These are phyloP conservation scores for Drosophila villosipedis DNA, from an alignment of 2,888 invertebrate genomes.

Conservation along the genomic window DNA sequence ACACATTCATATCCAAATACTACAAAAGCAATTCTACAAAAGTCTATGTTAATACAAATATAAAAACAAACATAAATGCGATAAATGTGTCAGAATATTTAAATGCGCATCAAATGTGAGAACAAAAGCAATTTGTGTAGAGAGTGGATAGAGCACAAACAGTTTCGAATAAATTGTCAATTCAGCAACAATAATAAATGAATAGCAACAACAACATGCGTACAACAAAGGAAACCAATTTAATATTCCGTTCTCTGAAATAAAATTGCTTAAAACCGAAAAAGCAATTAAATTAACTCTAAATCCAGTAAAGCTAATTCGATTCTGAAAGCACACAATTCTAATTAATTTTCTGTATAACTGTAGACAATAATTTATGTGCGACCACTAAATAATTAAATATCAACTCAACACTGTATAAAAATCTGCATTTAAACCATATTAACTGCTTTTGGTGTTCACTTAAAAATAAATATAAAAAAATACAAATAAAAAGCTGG, in stretches of 20 bases:
- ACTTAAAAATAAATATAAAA: neutral
- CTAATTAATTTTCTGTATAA: neutral
- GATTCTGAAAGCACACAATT: neutral
- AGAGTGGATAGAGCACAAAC: neutral
- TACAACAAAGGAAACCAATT: neutral
- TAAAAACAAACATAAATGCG: constrained; percentile 11
- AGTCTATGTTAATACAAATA: neutral
- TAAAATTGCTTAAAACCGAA: neutral
- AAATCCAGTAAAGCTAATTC: neutral
- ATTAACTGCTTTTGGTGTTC: neutral
- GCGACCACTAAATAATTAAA: neutral
- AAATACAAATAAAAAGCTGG: neutral
- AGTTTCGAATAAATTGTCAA: neutral
- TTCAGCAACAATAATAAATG: constrained; percentile 16
- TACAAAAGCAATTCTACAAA: constrained; percentile 26
- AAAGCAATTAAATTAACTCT: neutral
- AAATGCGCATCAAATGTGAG: constrained; percentile 12
- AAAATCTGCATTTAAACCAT: neutral
- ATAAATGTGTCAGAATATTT: constrained; percentile 17
- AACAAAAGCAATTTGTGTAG: neutral
- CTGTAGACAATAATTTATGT: neutral
- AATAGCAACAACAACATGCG: constrained; percentile 22
- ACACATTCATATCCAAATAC: constrained; percentile 1
- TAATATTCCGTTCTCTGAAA: neutral
- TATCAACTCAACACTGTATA: neutral